Evolutionary conservation across 2,888 invertebrate species (phyloP).

Genomic region (Ferdinandea cuprea): DNA sequence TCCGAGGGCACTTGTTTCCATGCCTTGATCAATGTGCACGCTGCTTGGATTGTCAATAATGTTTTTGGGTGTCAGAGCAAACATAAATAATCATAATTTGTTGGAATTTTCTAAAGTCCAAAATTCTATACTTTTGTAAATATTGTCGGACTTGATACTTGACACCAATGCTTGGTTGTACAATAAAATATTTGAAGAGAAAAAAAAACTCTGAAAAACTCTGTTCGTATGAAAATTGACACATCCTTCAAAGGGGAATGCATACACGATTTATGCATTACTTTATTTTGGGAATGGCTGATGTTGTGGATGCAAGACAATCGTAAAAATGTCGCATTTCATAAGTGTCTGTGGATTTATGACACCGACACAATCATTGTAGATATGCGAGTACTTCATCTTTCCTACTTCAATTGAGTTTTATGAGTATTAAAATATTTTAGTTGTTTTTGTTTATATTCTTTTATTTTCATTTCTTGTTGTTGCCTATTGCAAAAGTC

Average conservation of each 20-base stretch:
- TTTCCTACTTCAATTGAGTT: slow-evolving; percentile 60
- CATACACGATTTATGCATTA: slow-evolving; percentile 52
- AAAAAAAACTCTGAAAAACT: slow-evolving; percentile 22
- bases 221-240: slow-evolving; percentile 41
- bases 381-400: slow-evolving; percentile 13
- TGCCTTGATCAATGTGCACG: slow-evolving; percentile 56
- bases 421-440: slow-evolving; percentile 72
- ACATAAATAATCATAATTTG: slow-evolving; percentile 68
- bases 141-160: slow-evolving; percentile 13
- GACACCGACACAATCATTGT: slow-evolving; percentile 36
- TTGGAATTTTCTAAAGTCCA: slow-evolving; percentile 25
- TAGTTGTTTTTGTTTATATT: slow-evolving; percentile 17
- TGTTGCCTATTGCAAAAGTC: slow-evolving; percentile 7
- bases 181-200: slow-evolving; percentile 46
- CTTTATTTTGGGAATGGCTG: slow-evolving; percentile 4
- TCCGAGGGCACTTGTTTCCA: slow-evolving; percentile 41
- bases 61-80: slow-evolving; percentile 53
- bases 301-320: slow-evolving; percentile 31
- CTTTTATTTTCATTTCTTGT: slow-evolving; percentile 13
- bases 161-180: slow-evolving; percentile 28
- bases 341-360: slow-evolving; percentile 71
- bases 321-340: slow-evolving; percentile 70
- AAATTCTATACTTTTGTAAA: not conserved
- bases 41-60: slow-evolving; percentile 52
- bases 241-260: slow-evolving; percentile 63